Percentiles rank a stretch among this genome's conserved stretches.
These are phyloP conservation scores for Nasalis larvatus DNA, from an alignment of 2,113 vertebrate species.

Conservation along the genomic window DNA sequence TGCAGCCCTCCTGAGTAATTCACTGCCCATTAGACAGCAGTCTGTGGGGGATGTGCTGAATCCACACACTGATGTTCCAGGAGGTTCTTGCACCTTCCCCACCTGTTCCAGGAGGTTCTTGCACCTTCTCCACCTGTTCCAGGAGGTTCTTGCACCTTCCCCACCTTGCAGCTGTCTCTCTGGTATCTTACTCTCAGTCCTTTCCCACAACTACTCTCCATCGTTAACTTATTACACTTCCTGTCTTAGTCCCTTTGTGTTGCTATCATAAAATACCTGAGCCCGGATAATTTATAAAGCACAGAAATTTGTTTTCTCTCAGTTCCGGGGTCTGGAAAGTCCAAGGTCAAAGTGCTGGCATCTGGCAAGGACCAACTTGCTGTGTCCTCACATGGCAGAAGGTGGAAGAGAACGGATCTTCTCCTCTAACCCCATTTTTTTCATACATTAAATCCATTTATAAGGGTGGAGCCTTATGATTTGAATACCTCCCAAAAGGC, in stretches of 20 bases:
- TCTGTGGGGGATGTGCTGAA: too few species aligned
- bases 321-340: background rate
- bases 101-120: too few species aligned
- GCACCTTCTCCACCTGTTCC: background rate
- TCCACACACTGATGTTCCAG: accelerated
- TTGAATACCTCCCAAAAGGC: background rate
- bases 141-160: background rate
- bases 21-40: background rate
- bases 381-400: background rate
- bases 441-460: background rate
- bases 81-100: background rate
- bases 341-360: background rate
- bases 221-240: background rate
- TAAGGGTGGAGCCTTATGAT: background rate
- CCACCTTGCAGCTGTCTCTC: too few species aligned
- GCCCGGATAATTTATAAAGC: background rate
- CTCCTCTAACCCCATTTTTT: background rate
- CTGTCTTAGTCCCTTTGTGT: background rate
- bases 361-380: background rate
- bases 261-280: background rate
- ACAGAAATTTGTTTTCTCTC: background rate
- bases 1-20: too few species aligned
- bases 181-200: accelerated
- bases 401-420: background rate
- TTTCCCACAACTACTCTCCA: background rate